phyloP scores from a whole-genome alignment of 2,113 vertebrate species.

The Pantherophis guttatus region DNA sequence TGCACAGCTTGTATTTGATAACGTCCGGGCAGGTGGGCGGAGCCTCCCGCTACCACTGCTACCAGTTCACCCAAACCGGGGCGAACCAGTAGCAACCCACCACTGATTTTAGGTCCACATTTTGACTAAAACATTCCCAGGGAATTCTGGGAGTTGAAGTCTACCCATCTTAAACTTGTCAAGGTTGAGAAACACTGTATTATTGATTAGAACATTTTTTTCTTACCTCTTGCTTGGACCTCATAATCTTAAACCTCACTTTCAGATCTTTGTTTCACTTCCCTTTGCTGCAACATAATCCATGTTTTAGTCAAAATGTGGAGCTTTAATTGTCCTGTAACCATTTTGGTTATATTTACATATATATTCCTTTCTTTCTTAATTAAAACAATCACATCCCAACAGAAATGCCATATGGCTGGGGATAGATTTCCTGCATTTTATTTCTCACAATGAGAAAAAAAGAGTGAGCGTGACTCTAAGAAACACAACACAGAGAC shows the following conservation, averaged over 20 bases:
- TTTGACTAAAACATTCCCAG: not conserved
- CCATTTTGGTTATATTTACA: not conserved
- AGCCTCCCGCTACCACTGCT: too few relatives aligned
- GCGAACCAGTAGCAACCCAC: too few relatives aligned
- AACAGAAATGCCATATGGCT: constrained; percentile 3
- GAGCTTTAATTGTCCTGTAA: not conserved
- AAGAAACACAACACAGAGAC: constrained; percentile 65
- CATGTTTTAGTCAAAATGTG: not conserved
- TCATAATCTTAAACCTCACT: not conserved
- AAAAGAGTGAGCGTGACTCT: constrained; percentile 66
- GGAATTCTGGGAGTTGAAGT: not conserved
- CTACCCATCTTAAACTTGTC: not conserved
- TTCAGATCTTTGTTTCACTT: not conserved
- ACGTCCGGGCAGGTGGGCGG: too few relatives aligned
- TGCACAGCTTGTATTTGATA: too few relatives aligned
- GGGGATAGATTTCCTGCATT: constrained; percentile 51
- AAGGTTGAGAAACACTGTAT: not conserved
- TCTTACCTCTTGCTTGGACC: not conserved
- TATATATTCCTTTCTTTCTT: constrained; percentile 4
- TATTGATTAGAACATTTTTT: not conserved
- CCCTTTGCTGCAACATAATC: not conserved
- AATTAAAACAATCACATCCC: constrained; percentile 36
- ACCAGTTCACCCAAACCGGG: too few relatives aligned
- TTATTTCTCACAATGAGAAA: constrained; percentile 60
- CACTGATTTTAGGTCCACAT: not conserved